These are phyloP conservation scores for Pseudomyrmex dendroicus DNA, from an alignment of 1,140 invertebrate genomes.

Conservation along the genomic window DNA sequence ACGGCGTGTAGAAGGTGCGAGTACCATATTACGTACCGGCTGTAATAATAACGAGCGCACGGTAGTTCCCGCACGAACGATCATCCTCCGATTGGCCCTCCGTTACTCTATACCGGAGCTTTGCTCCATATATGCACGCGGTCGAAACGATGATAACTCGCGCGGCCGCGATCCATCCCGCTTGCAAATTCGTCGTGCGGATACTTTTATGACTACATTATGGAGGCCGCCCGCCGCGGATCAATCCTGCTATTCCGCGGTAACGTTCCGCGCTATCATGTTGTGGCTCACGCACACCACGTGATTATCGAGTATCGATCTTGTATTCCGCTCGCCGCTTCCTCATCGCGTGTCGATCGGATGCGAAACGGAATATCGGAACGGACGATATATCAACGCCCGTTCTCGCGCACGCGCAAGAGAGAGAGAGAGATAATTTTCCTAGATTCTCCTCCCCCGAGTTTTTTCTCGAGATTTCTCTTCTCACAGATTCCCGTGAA, in stretches of 20 bases:
- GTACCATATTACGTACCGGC: conserved; percentile 56
- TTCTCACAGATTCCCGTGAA: not conserved
- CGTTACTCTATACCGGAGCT: no score
- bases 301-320: conserved; percentile 55
- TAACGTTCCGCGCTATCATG: conserved; percentile 50
- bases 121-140: conserved; percentile 38
- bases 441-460: conserved; percentile 18
- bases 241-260: conserved; percentile 49
- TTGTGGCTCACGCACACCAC: conserved; percentile 32
- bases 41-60: conserved; percentile 45
- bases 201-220: conserved; percentile 66
- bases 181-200: conserved; percentile 67
- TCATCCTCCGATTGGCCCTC: no score
- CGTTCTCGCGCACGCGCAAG: not conserved
- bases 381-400: conserved; percentile 1
- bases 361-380: conserved; percentile 8
- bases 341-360: conserved; percentile 32
- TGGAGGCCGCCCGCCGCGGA: conserved; percentile 29
- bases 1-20: conserved; percentile 57
- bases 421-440: conserved; percentile 8
- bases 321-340: conserved; percentile 16
- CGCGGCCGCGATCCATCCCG: conserved; percentile 39
- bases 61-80: conserved; percentile 54
- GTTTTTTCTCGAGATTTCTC: not conserved
- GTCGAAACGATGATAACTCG: conserved; percentile 26